Base-by-base conservation (phyloP, 30 jellyfish, hydroid and myxozoan genomes). In the Hydra vulgaris region DNA sequence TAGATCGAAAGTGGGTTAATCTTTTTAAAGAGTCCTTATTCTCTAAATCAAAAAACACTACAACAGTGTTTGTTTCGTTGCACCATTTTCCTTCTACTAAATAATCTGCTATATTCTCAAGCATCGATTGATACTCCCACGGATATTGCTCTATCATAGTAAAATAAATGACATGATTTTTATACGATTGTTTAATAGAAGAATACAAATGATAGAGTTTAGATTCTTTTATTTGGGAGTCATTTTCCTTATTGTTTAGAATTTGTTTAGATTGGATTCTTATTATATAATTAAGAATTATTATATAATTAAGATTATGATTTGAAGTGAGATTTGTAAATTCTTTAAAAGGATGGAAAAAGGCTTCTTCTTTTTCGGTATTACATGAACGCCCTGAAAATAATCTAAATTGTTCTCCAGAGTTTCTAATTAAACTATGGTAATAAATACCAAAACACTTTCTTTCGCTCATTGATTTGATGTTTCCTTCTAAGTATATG, bases 341-440 rank as follows among this genome's bases (percentile, higher is more conserved):
- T 19, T 27, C 15, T 73, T 73, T 73, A 3, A 12, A 8, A 5
- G 76, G 17, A 20, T 23, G 26, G 81, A 73, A 26, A 20, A 54
- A 21, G 81, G 0, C 73, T 54, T 73, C 81, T 54, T 73, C 81
- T 73, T 73, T 73, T 73, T 73, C 66, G 15, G 81, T 26, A 26
- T 73, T 73, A 21, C 66, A 27, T 21, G 81, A 73, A 21, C 81
- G 81, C 15, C 81, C 66, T 21, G 81, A 73, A 73, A 73, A 8
- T 21, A 73, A 21, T 22, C 81, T 27, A 73, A 22, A 73, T 73
- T 73, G 81, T 15, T 0, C 81, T 73, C 66, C 25, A 26, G 81
- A 27, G 21, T 73, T 74, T 22, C 81, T 21, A 26, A 73, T 73
- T 21, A 73, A 23, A 20, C 81, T 22, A 73, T 40, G 61, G 12